phyloP scores from a whole-genome alignment of 2,888 invertebrate species.

The Ochropacha duplaris region DNA sequence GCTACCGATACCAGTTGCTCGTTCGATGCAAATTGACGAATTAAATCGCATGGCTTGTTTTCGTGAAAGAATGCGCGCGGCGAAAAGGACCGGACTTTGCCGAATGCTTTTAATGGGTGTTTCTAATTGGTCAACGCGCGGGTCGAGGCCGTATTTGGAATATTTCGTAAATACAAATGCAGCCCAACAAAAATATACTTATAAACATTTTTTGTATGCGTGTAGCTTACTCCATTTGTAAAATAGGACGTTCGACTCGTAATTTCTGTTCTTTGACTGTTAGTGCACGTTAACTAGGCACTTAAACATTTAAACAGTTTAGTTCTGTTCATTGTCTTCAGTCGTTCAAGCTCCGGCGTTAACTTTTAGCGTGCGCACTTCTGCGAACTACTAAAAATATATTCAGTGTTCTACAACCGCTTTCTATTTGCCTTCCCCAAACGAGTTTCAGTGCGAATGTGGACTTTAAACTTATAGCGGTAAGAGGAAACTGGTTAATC shows the following conservation, averaged over 20 bases:
- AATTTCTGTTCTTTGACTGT: slow-evolving; percentile 33
- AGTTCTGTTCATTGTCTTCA: slow-evolving; percentile 70
- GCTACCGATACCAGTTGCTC: slow-evolving; percentile 66
- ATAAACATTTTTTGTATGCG: slow-evolving; percentile 3
- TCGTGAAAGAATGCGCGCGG: slow-evolving; percentile 74
- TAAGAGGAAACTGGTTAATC: slow-evolving; percentile 12
- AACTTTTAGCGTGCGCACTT: slow-evolving; percentile 61
- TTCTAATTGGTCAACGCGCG: slow-evolving; percentile 73
- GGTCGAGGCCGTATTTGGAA: slow-evolving; percentile 49
- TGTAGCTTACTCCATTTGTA: slow-evolving; percentile 5
- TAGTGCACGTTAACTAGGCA: slow-evolving; percentile 60
- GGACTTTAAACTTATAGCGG: slow-evolving; percentile 33
- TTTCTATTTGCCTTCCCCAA: slow-evolving; percentile 24
- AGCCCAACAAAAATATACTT: slow-evolving; percentile 13
- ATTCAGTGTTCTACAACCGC: slow-evolving; percentile 52
- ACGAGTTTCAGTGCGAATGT: slow-evolving; percentile 27
- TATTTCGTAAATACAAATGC: slow-evolving; percentile 19
- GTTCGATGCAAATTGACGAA: slow-evolving; percentile 68
- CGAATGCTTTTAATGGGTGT: slow-evolving; percentile 70
- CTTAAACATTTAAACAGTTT: slow-evolving; percentile 56
- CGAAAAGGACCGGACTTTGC: slow-evolving; percentile 55
- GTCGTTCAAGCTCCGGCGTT: slow-evolving; percentile 51
- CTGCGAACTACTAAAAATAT: slow-evolving; percentile 79
- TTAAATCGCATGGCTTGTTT: slow-evolving; percentile 65
- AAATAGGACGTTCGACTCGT: slow-evolving; percentile 10